Percentiles rank a stretch among this genome's conserved stretches.
These are phyloP conservation scores for Deroplatys truncata DNA, from an alignment of 2,888 invertebrate genomes.

Conservation along the genomic window DNA sequence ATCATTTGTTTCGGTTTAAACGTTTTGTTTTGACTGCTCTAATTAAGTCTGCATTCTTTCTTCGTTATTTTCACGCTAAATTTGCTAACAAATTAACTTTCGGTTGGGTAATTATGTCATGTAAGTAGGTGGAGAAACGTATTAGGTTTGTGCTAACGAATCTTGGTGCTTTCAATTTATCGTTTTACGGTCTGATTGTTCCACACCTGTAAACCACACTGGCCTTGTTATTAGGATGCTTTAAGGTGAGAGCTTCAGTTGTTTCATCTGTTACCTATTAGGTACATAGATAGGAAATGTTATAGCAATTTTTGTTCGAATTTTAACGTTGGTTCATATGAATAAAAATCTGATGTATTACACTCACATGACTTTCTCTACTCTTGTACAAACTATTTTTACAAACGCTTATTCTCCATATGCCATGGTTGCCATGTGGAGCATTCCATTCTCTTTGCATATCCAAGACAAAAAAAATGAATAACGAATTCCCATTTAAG, in stretches of 20 bases:
- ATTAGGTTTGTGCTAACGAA: not conserved
- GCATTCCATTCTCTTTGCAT: too few relatives aligned
- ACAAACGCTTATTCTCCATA: too few relatives aligned
- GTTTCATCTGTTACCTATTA: too few relatives aligned
- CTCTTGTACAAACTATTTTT: too few relatives aligned
- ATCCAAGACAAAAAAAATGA: too few relatives aligned
- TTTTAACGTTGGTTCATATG: too few relatives aligned
- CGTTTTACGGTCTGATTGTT: not conserved
- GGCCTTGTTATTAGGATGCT: not conserved
- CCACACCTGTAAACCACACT: not conserved
- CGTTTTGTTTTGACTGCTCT: not conserved
- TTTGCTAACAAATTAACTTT: not conserved
- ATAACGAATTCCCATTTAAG: too few relatives aligned
- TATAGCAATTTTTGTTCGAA: too few relatives aligned
- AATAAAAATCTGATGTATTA: too few relatives aligned
- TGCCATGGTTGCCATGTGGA: too few relatives aligned
- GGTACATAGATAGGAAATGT: too few relatives aligned
- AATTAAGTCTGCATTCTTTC: not conserved
- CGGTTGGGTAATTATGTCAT: not conserved
- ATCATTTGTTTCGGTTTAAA: not conserved
- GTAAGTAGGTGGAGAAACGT: not conserved
- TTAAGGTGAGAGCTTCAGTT: not conserved
- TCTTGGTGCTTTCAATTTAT: not conserved
- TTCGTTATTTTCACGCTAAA: not conserved
- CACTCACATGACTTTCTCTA: too few relatives aligned